phyloP scores from a whole-genome alignment of 2,888 invertebrate species.

The Nemotelus pantherinus region DNA sequence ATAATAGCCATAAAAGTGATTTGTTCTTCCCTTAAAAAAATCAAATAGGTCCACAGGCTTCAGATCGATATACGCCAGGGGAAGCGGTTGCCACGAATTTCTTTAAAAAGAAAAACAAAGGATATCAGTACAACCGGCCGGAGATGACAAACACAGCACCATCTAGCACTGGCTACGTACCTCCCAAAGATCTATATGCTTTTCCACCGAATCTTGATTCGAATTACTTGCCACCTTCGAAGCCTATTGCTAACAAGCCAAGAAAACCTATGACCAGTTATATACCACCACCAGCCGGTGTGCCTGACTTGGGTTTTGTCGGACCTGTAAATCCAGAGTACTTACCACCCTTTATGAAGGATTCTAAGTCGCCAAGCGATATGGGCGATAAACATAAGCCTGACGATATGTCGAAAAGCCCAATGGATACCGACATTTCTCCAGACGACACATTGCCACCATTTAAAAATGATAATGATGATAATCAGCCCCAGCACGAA shows the following conservation, averaged over 20 bases:
- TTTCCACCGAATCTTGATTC: slow-evolving; percentile 62
- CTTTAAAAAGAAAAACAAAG: slow-evolving; percentile 54
- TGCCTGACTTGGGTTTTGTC: slow-evolving; percentile 52
- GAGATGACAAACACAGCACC: slow-evolving; percentile 24
- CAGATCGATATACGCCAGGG: slow-evolving; percentile 62
- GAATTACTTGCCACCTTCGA: slow-evolving; percentile 59
- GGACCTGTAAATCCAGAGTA: slow-evolving; percentile 55
- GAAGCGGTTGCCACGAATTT: slow-evolving; percentile 59
- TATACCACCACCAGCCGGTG: slow-evolving; percentile 60
- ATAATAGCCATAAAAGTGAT: slow-evolving; percentile 51
- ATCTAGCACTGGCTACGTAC: slow-evolving; percentile 10
- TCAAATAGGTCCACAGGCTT: slow-evolving; percentile 48
- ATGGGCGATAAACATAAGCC: slow-evolving; percentile 4
- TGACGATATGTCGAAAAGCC: not conserved
- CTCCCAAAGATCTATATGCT: slow-evolving; percentile 58
- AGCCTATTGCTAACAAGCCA: slow-evolving; percentile 53
- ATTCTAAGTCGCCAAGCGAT: slow-evolving; percentile 4
- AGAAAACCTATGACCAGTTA: slow-evolving; percentile 59
- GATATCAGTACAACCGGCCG: slow-evolving; percentile 53
- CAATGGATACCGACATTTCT: not conserved
- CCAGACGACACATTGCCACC: not conserved
- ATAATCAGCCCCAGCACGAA: not conserved
- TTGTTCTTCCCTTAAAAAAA: not conserved
- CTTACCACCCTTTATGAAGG: slow-evolving; percentile 49
- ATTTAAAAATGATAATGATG: not conserved